These are phyloP conservation scores for Sebastes schlegelii DNA, from an alignment of 2,113 vertebrate species.

Conservation along the genomic window DNA sequence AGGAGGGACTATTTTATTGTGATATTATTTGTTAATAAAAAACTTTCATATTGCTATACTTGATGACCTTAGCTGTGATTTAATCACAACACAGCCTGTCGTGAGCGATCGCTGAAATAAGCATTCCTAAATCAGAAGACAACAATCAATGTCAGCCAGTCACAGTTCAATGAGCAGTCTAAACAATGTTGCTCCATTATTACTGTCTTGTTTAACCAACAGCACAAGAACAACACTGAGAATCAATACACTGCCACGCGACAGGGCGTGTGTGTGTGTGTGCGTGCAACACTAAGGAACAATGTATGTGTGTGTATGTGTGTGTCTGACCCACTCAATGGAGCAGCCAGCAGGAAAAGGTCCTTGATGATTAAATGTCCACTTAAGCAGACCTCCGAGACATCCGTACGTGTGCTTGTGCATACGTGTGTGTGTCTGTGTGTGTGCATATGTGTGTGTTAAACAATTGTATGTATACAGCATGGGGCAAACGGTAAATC, in stretches of 20 bases:
- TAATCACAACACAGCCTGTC: too few species aligned
- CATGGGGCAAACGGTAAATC: slow-evolving; percentile 51
- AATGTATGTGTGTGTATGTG: slow-evolving; percentile 2
- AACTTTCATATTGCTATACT: too few species aligned
- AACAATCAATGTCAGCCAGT: slow-evolving; percentile 75
- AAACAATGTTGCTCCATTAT: slow-evolving; percentile 79
- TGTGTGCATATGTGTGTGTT: slow-evolving; percentile 11
- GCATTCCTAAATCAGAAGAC: slow-evolving; percentile 54
- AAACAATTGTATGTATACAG: slow-evolving; percentile 30
- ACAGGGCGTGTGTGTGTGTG: slow-evolving; percentile 36
- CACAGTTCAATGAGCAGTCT: slow-evolving; percentile 77
- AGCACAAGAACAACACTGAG: slow-evolving; percentile 67
- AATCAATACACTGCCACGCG: slow-evolving; percentile 72
- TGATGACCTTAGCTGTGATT: too few species aligned
- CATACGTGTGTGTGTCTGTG: slow-evolving; percentile 14
- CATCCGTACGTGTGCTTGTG: background rate
- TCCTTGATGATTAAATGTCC: slow-evolving; percentile 74
- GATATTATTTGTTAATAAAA: too few species aligned
- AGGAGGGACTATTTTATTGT: too few species aligned
- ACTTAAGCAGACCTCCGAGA: slow-evolving; percentile 65
- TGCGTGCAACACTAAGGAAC: slow-evolving; percentile 8
- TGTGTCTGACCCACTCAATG: slow-evolving; percentile 39
- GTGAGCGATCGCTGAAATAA: background rate
- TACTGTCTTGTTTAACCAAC: slow-evolving; percentile 80
- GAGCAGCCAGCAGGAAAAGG: slow-evolving; percentile 64